Evolutionary conservation across 2,888 invertebrate genomes (phyloP), one percentile per base, ranked within the genome.

Genomic region (Chironomus riparius): DNA sequence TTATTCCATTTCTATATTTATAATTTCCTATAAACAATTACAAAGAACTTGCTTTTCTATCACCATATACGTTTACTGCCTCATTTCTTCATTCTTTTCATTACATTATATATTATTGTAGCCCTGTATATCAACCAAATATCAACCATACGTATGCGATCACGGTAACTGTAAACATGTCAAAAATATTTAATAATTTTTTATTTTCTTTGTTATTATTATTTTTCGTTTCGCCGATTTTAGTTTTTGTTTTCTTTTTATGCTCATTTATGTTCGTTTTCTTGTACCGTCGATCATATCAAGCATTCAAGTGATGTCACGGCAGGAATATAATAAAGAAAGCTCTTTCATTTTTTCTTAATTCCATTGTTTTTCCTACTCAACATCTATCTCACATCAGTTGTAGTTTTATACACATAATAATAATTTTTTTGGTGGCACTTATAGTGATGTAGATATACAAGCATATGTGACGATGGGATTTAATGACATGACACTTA

Each of bases 181-280:
- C 65, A 13, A 65, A 65, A 24, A 24, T 10, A 24, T 10, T 38
- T 38, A 21, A 21, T 13, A 65, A 65, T 24, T 65, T 65, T 65
- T 50, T 50, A 10, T 38, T 38, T 38, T 24, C 21, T 22, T 62
- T 28, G 1, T 62, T 65, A 13, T 22, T 18, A 56, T 56, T 28
- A 28, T 56, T 56, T 56, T 56, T 15, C 56, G 15, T 56, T 56
- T 50, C 50, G 50, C 15, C 50, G 50, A 50, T 50, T 50, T 50
- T 50, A n/a, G 15, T 62, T 65, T 65, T 65, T 65, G 65, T 65
- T 65, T 65, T 65, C 22, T 65, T 65, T 56, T 65, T 22, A 65
- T 65, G 65, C 65, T 65, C 65, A 65, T 65, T 65, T 65, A 65
- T 65, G 65, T 12, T 65, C 65, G 65, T 65, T 65, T 38, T 38